phyloP scores from a whole-genome alignment of 2,888 invertebrate species.

The Melanostoma mellinum region DNA sequence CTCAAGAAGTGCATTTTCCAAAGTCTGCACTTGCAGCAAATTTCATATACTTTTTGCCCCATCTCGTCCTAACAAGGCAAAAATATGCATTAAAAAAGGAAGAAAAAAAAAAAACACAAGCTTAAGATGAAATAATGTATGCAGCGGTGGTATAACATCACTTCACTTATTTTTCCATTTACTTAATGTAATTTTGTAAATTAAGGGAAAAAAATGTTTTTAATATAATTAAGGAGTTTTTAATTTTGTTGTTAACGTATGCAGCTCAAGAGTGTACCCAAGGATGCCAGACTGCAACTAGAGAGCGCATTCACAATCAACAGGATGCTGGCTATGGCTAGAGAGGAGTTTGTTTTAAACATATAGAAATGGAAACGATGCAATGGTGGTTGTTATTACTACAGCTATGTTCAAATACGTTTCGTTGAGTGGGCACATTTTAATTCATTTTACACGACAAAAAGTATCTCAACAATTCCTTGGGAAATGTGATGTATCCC shows the following conservation, averaged over 20 bases:
- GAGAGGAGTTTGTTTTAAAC: conserved; percentile 7
- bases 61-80: conserved; percentile 33
- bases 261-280: conserved; percentile 30
- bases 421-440: conserved; percentile 52
- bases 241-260: conserved; percentile 65
- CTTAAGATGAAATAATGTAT: conserved; percentile 66
- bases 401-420: conserved; percentile 25
- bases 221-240: conserved; percentile 71
- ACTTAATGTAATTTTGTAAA: conserved; percentile 72
- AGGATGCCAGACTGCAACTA: conserved; percentile 5
- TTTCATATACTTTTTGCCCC: not conserved
- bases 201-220: conserved; percentile 67
- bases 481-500: conserved; percentile 53
- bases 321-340: conserved; percentile 44
- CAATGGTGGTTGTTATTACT: conserved; percentile 6
- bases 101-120: conserved; percentile 4
- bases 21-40: conserved; percentile 49
- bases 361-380: conserved; percentile 9
- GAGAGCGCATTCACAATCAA: conserved; percentile 55
- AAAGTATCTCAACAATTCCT: conserved; percentile 72
- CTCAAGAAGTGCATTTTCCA: conserved; percentile 68
- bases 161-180: conserved; percentile 71
- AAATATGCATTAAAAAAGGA: conserved; percentile 48
- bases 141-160: conserved; percentile 59
- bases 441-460: conserved; percentile 62